phyloP scores from a whole-genome alignment of 2,888 invertebrate species.

The Osedax fenrisi region DNA sequence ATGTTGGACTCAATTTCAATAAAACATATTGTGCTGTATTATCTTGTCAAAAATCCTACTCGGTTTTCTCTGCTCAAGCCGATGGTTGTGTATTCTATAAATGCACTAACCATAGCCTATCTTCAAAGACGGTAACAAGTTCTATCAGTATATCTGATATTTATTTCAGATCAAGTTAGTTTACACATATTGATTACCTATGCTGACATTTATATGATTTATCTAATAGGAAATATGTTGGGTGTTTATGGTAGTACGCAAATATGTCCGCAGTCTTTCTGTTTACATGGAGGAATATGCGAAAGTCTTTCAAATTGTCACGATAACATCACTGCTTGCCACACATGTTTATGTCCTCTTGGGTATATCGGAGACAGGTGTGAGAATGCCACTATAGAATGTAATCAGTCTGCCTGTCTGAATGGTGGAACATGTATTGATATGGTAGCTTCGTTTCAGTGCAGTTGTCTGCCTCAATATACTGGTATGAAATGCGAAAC shows the following conservation, averaged over 20 bases:
- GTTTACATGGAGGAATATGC: neutral
- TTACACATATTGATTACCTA: too few species aligned
- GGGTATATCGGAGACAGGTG: neutral
- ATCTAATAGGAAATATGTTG: too few species aligned
- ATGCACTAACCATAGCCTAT: too few species aligned
- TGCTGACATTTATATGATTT: too few species aligned
- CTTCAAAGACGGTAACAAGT: too few species aligned
- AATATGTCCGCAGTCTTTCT: neutral
- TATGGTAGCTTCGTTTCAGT: neutral
- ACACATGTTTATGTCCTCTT: neutral
- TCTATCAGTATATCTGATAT: too few species aligned
- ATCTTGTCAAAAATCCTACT: too few species aligned
- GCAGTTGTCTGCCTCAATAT: neutral
- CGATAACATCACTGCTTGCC: neutral
- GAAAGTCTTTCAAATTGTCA: neutral
- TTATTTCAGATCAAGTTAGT: too few species aligned
- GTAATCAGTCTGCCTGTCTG: neutral
- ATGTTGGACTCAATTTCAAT: too few species aligned
- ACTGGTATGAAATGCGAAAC: neutral
- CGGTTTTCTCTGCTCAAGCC: too few species aligned
- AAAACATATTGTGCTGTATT: too few species aligned
- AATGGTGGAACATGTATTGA: neutral
- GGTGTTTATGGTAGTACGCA: neutral
- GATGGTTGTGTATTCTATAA: too few species aligned
- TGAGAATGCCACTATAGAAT: neutral